These are phyloP conservation scores for Drosophila kuntzei DNA, from an alignment of 2,888 invertebrate species.

Conservation along the genomic window DNA sequence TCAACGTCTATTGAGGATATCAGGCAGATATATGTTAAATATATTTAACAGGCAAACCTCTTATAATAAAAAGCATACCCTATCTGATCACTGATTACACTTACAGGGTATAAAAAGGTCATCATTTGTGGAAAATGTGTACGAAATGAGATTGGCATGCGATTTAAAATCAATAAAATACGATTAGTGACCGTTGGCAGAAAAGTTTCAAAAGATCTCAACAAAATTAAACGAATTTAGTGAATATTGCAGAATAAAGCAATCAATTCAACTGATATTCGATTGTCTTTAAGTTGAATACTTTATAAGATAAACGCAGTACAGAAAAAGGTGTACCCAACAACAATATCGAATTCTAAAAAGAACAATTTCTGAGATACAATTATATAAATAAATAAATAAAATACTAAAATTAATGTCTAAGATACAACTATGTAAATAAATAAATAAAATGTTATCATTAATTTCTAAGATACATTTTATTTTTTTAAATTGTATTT, in stretches of 20 bases:
- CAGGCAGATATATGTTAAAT: too few relatives aligned
- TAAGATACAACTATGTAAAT: too few relatives aligned
- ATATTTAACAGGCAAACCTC: too few relatives aligned
- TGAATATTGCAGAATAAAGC: constrained; percentile 11
- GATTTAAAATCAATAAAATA: constrained; percentile 68
- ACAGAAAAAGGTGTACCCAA: constrained; percentile 12
- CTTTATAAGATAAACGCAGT: neutral
- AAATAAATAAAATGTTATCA: too few relatives aligned
- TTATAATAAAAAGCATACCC: neutral
- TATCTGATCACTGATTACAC: neutral
- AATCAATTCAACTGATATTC: constrained; percentile 4
- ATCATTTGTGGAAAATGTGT: constrained; percentile 3
- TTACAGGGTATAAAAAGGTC: constrained; percentile 9
- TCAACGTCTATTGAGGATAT: too few relatives aligned
- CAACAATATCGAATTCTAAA: too few relatives aligned
- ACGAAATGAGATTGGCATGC: constrained; percentile 50
- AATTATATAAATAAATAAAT: too few relatives aligned
- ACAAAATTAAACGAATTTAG: constrained; percentile 12
- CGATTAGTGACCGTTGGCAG: constrained; percentile 33
- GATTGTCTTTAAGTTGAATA: neutral
- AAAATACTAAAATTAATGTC: too few relatives aligned
- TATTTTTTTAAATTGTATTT: too few relatives aligned
- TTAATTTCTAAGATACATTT: too few relatives aligned
- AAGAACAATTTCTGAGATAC: too few relatives aligned
- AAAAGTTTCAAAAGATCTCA: neutral